Base-by-base conservation (phyloP, 2,888 invertebrate species). In the Heliconius ethilla region DNA sequence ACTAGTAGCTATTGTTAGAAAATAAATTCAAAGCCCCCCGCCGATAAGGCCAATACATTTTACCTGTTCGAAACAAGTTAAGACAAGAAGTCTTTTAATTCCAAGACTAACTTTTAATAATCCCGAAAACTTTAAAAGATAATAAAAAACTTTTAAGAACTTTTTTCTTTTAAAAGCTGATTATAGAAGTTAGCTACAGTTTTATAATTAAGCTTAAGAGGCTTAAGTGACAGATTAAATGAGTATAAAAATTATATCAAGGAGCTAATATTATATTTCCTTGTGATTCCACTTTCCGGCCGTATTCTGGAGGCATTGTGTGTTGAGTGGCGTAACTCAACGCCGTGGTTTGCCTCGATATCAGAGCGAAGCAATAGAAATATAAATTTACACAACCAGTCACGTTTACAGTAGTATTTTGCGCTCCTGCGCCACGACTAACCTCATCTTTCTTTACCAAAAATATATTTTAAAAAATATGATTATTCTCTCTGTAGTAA, bases 21-120 rank as follows among this genome's bases (percentile, higher is more conserved):
- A 82, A 78, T 72, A 81, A 82, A 82, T 78, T 79, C 70, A 73
- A 79, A 78, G 83, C 82, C 82, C 81, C 79, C 82, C 81, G 81
- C 78, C 80, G 83, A 82, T 84, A 84, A 81, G 82, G 80, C 67
- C n/a, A n/a, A n/a, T 74, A 79, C 74, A 82, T 83, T 86, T 85
- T 87, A 88, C 88, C 88, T 87, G 88, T 82, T 78, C 82, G 77
- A 81, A 84, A 86, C 87, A 86, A 83, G 86, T 85, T 82, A 78
- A 85, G 84, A 88, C 88, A 85, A 82, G 86, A 80, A 81, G 78
- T 75, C 79, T 80, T 78, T 80, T 76, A 81, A 79, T 80, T 79
- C 67, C 63, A 65, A 73, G 45, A 11, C 67, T 73, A 74, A 75
- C 79, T 72, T 80, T 78, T 76, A 81, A 81, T 81, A 78, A 79